Percentiles rank a stretch among this genome's conserved stretches.
Evolutionary conservation across 1,140 invertebrate genomes (phyloP).

Genomic region (Phenacoccus solenopsis): DNA sequence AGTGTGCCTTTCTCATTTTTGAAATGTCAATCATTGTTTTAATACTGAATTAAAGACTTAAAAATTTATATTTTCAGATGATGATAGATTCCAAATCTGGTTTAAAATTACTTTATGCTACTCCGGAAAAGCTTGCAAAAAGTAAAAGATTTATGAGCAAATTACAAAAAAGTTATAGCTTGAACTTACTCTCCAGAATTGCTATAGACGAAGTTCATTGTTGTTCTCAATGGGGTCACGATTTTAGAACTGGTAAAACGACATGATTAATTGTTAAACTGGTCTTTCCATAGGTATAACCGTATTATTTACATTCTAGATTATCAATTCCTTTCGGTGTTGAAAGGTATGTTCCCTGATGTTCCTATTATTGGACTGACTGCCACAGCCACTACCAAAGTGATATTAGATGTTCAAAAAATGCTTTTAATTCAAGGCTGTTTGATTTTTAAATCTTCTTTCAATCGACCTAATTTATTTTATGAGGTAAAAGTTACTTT

Average conservation of each 20-base stretch:
- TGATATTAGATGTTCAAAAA: constrained; percentile 71
- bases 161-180: constrained; percentile 67
- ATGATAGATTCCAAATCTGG: constrained; percentile 40
- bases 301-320: constrained; percentile 45
- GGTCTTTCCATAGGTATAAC: not conserved
- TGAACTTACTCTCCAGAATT: constrained; percentile 57
- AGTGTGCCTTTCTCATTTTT: not conserved
- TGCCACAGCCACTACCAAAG: constrained; percentile 73
- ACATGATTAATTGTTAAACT: not conserved
- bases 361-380: constrained; percentile 83
- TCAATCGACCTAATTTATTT: constrained; percentile 81
- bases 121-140: constrained; percentile 85
- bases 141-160: constrained; percentile 78
- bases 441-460: constrained; percentile 67
- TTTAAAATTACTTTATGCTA: constrained; percentile 69
- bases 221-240: constrained; percentile 90
- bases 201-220: constrained; percentile 95
- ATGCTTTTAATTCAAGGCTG: constrained; percentile 70
- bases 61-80: constrained; percentile 29
- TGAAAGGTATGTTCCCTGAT: constrained; percentile 69
- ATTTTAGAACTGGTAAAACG: constrained; percentile 53
- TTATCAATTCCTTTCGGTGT: constrained; percentile 76
- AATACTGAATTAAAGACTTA: not conserved
- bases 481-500: constrained; percentile 63
- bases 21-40: too few relatives aligned